Evolutionary conservation across 1,140 invertebrate species (phyloP), one percentile per base, ranked within the genome.

Genomic region (Battus philenor): DNA sequence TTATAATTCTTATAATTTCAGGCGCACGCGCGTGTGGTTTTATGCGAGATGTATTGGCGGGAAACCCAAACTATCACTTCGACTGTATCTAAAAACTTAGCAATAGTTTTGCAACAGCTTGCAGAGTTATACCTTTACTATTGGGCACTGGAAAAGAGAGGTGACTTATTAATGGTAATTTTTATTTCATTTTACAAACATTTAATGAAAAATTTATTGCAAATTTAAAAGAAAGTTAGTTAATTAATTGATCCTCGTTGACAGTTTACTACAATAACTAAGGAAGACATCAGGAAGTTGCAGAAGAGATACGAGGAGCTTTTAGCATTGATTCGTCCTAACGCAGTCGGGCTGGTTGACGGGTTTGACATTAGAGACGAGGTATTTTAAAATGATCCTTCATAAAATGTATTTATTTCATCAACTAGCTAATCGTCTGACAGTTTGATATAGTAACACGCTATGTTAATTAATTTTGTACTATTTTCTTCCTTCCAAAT

Each of bases 281-380:
- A 87, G 8, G 62, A 78, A 43, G 88, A 93, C 50, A 86, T 95
- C 4, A 80, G 87, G 16, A 59, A 82, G 0, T 67, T 95, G 4
- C 90, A 93, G 57, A 54, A 81, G 4, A 89, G 91, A 34, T 68
- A 95, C 20, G 90, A 92, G 59, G 87, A 89, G 22, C 80, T 94
- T 24, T 74, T 97, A 15, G 72, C 75, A 4, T 65, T 85, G 0
- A 86, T 97, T n/a, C 89, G 96, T 45, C 92, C 93, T 2, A 94
- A 97, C 82, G 94, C 93, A 10, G 91, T 98, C 0, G 90, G 91
- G 1, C 81, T 97, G 8, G 95, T 97, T 0, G 96, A 98, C 71
- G 91, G 92, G 8, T 98, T 97, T 66, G 95, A 97, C 76, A 89
- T 95, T 32, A 87, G 89, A 27, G 96, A 97, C 77, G 89, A 91